Evolutionary conservation across 2,797 vertebrate genomes (phyloP).

Genomic region (Nannoperca australis): DNA sequence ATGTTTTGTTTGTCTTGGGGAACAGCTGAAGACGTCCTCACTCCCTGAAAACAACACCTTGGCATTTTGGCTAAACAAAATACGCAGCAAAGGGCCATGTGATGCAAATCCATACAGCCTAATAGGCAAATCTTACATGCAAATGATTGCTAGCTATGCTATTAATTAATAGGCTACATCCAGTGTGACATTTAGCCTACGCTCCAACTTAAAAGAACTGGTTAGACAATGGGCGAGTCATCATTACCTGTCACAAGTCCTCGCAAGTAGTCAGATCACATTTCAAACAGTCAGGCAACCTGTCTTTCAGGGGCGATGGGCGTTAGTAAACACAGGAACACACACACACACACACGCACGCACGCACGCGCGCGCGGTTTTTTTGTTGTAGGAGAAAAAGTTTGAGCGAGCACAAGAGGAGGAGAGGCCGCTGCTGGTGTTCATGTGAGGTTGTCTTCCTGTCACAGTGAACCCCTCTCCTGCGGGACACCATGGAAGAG

Average conservation of each 20-base stretch:
- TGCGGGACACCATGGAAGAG: conserved; percentile 65
- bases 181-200: background rate
- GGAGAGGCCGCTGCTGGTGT: conserved; percentile 6
- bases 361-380: background rate
- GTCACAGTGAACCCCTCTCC: background rate
- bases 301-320: conserved; percentile 27
- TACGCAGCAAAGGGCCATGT: too few relatives aligned
- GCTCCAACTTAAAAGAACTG: conserved; percentile 1
- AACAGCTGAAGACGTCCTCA: background rate
- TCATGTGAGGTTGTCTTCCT: background rate
- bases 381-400: conserved; percentile 4
- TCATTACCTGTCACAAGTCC: background rate
- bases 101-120: background rate
- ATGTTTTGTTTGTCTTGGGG: background rate
- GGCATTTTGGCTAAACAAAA: background rate
- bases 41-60: background rate
- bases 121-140: background rate
- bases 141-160: background rate
- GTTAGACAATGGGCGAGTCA: conserved; percentile 2
- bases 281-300: conserved; percentile 8
- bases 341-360: background rate
- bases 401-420: conserved; percentile 26
- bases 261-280: background rate
- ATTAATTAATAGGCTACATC: background rate
- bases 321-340: conserved; percentile 30